Base-by-base conservation (phyloP, 2,113 vertebrate genomes). In the Sus scrofa region DNA sequence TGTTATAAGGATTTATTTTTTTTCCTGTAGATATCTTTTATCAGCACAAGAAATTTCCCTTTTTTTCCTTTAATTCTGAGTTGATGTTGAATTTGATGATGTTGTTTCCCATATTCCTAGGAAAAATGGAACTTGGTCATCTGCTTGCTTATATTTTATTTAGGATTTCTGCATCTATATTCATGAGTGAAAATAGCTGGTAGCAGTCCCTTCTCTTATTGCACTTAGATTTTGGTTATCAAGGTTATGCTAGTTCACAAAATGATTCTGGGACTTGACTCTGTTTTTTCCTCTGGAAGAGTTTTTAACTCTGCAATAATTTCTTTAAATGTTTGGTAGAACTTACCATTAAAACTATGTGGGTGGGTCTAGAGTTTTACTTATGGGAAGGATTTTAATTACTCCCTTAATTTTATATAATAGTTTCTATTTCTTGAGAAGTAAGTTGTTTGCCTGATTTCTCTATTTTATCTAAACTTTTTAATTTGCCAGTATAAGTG, bases 91-190 rank as follows among this genome's bases (percentile, higher is more conserved):
- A 56, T 44, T 93, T 71, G 24, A 30, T 75, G 24, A 62, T 2
- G 39, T 18, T 63, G 22, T 60, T 34, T 26, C 22, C 88, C 65
- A 44, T 24, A 39, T 50, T 91, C 6, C 34, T 63, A 2, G 30
- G 86, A 63, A 68, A 68, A 74, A 79, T 74, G 44, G 44, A 24
- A 30, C 13, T 68, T 77, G 34, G 56, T 93, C 34, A 81, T 44
- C 75, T 81, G 58, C 52, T 93, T 93, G 32, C 22, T 65, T 82
- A 19, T 62, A 52, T 96, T 96, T 85, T 91, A 93, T 81, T 85
- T 84, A 81, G 81, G 70, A 85, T 22, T 86, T 91, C 68, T 73
- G 30, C 30, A 71, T 89, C 22, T 78, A 16, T 86, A 63, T 74
- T 74, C 18, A 1, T 34, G 71, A 71, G 22, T 30, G n/a, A 82